Evolutionary conservation across 2,888 invertebrate genomes (phyloP).

Genomic region (Chrysina gloriosa): DNA sequence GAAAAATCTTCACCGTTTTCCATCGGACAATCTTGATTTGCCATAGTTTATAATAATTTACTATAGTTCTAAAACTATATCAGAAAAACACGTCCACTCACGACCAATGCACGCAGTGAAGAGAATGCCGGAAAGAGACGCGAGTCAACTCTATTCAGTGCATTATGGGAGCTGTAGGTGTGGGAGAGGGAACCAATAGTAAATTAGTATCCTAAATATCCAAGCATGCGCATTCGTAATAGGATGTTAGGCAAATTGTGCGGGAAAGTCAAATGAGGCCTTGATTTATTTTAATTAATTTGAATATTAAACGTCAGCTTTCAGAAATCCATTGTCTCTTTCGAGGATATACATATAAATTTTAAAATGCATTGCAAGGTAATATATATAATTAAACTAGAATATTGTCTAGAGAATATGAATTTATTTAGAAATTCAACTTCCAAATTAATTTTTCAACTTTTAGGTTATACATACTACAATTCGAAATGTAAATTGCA

Average conservation of each 20-base stretch:
- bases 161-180: constrained; percentile 49
- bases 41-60: constrained; percentile 61
- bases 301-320: constrained; percentile 34
- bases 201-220: constrained; percentile 5
- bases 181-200: constrained; percentile 37
- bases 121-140: constrained; percentile 53
- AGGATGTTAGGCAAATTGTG: constrained; percentile 4
- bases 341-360: constrained; percentile 25
- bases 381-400: too few relatives aligned
- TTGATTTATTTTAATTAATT: neutral
- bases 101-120: constrained; percentile 58
- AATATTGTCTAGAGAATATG: too few relatives aligned
- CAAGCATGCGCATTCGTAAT: constrained; percentile 16
- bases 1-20: constrained; percentile 84
- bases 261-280: constrained; percentile 43
- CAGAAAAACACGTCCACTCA: constrained; percentile 56
- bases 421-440: too few relatives aligned
- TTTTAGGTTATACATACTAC: too few relatives aligned
- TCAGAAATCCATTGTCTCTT: constrained; percentile 41
- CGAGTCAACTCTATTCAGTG: constrained; percentile 36
- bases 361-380: constrained; percentile 58
- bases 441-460: too few relatives aligned
- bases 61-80: constrained; percentile 37
- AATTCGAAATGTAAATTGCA: too few relatives aligned
- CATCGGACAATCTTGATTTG: constrained; percentile 76